phyloP scores from a whole-genome alignment of 2,113 vertebrate species.

The Hucho hucho region DNA sequence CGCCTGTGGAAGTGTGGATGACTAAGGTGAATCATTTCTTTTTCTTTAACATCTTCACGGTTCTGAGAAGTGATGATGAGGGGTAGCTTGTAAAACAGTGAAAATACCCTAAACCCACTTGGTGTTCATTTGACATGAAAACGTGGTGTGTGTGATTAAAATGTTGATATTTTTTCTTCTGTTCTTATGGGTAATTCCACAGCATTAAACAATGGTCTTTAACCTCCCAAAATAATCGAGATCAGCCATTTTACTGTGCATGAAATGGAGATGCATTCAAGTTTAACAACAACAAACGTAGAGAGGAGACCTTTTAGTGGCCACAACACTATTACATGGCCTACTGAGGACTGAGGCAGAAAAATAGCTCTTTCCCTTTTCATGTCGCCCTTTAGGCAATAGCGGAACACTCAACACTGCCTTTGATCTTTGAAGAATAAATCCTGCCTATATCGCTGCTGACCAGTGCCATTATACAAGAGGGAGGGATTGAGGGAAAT shows the following conservation, averaged over 20 bases:
- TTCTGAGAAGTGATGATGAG: not conserved
- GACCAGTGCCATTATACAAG: not conserved
- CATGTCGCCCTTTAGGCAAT: slow-evolving; percentile 9
- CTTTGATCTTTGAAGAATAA: slow-evolving; percentile 36
- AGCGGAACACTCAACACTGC: slow-evolving; percentile 42
- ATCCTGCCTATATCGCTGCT: slow-evolving; percentile 9
- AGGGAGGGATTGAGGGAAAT: not conserved
- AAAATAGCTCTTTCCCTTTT: not conserved
- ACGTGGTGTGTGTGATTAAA: not conserved
- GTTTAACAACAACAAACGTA: not conserved
- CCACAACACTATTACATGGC: not conserved
- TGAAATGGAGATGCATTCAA: not conserved
- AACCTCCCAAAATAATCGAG: not conserved
- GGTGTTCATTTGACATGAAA: not conserved
- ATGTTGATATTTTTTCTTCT: not conserved
- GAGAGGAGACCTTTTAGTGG: not conserved
- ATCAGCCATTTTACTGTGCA: not conserved
- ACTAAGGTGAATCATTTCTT: not conserved
- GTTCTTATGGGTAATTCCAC: not conserved
- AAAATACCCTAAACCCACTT: no score
- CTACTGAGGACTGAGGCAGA: not conserved
- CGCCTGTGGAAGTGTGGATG: not conserved
- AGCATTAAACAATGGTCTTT: not conserved
- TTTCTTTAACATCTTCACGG: not conserved
- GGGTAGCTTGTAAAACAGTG: no score